Evolutionary conservation across 2,888 invertebrate genomes (phyloP).

Genomic region (Tiliacea citrago): DNA sequence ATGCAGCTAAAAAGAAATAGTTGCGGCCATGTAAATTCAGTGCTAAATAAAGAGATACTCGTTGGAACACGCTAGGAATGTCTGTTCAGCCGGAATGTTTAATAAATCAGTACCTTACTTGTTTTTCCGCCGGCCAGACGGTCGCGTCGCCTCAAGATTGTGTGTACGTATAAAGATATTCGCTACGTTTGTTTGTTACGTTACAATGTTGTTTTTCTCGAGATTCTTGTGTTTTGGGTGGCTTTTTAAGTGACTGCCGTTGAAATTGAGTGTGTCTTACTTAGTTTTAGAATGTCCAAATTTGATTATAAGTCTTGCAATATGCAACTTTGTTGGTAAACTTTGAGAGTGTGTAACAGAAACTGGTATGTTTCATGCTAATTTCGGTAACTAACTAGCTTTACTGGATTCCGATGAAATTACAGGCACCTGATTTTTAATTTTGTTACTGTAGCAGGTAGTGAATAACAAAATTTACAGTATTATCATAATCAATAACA

Average conservation of each 20-base stretch:
- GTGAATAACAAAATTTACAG: not conserved
- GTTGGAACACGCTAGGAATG: slow-evolving; percentile 73
- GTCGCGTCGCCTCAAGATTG: slow-evolving; percentile 55
- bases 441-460: not conserved
- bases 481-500: not conserved
- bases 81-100: slow-evolving; percentile 71
- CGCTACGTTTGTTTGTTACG: slow-evolving; percentile 43
- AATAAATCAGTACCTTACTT: slow-evolving; percentile 78
- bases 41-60: slow-evolving; percentile 77
- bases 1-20: slow-evolving; percentile 49
- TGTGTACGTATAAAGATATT: slow-evolving; percentile 58
- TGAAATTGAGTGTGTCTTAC: not conserved
- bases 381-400: not conserved
- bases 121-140: slow-evolving; percentile 71
- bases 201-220: slow-evolving; percentile 48
- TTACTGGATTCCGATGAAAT: not conserved
- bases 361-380: not conserved
- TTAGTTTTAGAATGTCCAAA: not conserved
- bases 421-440: not conserved
- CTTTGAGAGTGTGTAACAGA: not conserved
- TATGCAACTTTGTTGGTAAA: slow-evolving; percentile 1
- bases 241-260: slow-evolving; percentile 33
- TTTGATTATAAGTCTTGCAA: not conserved
- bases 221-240: not conserved
- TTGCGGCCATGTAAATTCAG: slow-evolving; percentile 59